Conservation (phyloP, 92 coral and sea anemone species). For the Porites divaricata region DNA sequence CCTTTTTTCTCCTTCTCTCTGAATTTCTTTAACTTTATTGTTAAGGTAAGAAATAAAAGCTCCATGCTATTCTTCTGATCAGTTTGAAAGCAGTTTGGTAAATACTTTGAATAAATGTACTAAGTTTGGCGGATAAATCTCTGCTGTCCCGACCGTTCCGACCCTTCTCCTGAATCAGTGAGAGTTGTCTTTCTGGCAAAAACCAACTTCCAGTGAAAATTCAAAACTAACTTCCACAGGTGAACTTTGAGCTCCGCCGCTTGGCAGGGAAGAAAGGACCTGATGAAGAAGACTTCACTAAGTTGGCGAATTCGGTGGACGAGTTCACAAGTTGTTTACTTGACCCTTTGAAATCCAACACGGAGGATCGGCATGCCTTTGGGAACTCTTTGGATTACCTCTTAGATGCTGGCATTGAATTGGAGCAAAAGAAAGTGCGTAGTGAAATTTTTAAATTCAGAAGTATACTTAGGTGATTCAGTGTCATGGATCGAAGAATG, state of each 20-base stretch:
- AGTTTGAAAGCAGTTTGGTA: too few species aligned
- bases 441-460: too few species aligned
- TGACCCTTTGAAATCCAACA: neutral
- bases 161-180: too few species aligned
- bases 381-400: conserved; percentile 1
- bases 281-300: neutral
- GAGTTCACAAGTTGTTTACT: conserved; percentile 6
- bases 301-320: neutral
- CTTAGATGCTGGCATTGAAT: neutral
- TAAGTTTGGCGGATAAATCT: too few species aligned
- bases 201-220: neutral
- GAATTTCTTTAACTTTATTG: too few species aligned
- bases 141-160: too few species aligned
- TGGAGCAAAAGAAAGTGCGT: neutral
- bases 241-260: conserved; percentile 4
- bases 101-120: too few species aligned
- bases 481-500: neutral
- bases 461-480: neutral
- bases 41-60: too few species aligned
- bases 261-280: conserved; percentile 3
- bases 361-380: neutral
- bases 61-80: too few species aligned
- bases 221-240: neutral
- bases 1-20: too few species aligned
- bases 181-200: too few species aligned